A percentile compares a stretch with the other conserved stretches of the same genome.
phyloP scores from a whole-genome alignment of 2,113 vertebrate genomes.

The Heterotilapia buettikoferi region DNA sequence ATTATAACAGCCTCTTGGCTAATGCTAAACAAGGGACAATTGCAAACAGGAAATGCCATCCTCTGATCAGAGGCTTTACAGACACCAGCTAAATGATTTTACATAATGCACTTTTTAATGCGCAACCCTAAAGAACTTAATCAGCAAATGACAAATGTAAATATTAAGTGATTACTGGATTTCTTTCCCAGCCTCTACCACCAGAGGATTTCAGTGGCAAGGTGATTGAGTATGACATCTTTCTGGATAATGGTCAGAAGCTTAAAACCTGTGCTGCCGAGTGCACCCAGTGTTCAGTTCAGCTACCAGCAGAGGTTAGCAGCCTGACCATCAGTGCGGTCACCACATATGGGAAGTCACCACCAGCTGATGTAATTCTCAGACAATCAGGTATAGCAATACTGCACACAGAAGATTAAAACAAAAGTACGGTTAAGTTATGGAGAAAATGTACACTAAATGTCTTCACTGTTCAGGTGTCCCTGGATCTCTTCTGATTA shows the following conservation, averaged over 20 bases:
- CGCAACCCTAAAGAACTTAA: not conserved
- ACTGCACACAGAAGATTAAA: not conserved
- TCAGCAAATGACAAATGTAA: not conserved
- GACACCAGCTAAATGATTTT: not conserved
- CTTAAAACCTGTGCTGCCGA: constrained; percentile 6
- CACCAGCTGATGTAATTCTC: constrained; percentile 53
- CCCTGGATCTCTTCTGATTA: constrained; percentile 12
- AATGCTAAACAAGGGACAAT: not conserved
- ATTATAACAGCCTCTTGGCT: not conserved
- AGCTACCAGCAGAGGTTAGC: constrained; percentile 14
- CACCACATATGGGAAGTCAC: constrained; percentile 60
- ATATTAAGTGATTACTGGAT: not conserved
- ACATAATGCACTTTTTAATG: too few relatives aligned
- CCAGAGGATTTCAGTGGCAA: constrained; percentile 43
- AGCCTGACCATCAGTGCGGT: constrained; percentile 49
- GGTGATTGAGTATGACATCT: constrained; percentile 45
- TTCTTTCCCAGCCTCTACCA: constrained; percentile 38
- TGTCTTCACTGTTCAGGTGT: constrained; percentile 26
- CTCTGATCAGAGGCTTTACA: not conserved
- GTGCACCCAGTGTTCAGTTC: constrained; percentile 17
- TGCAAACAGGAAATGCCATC: not conserved
- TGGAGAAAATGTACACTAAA: not conserved
- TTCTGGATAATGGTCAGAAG: not conserved
- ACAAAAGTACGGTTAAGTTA: accelerated
- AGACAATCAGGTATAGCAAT: constrained; percentile 47